Base-by-base conservation (phyloP, 2,888 invertebrate species). In the Biston betularia region DNA sequence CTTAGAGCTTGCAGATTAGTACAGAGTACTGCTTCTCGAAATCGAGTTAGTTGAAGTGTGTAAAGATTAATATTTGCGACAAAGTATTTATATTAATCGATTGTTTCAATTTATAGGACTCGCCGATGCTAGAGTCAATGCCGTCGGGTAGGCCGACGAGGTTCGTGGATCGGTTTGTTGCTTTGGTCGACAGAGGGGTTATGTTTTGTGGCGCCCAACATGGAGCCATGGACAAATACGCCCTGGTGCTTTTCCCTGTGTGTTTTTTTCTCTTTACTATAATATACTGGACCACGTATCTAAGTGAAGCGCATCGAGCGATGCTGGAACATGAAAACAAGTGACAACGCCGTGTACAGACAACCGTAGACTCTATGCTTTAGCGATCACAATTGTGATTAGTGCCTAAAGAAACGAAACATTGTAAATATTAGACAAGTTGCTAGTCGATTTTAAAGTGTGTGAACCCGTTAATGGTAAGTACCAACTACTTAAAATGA, bases 121-220 rank as follows among this genome's bases (percentile, higher is more conserved):
- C 93, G 15, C 93, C 93, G 61, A 93, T 93, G 73, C 72, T 93
- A 76, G 92, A 93, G 59, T 82, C 89, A 58, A 87, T 88, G 86
- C 86, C 88, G 53, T 72, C 88, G 0, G 84, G 80, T 10, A 86
- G 83, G 10, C 82, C 84, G n/a, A 82, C 87, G 8, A 79, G 79
- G 61, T 77, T 87, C 46, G 54, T 85, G 75, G 78, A 81, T 68
- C 84, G 91, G 14, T 83, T 95, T 75, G 88, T 87, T 0, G 84
- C 92, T 34, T 83, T 88, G 62, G 86, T 94, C 11, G 94, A 95
- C 77, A 90, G 92, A 58, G 94, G 94, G 8, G 91, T 95, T 44
- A 92, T 95, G 85, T 95, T 95, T 78, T 95, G 95, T 78, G 95
- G 95, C 77, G 95, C 95, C 69, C 95, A 95, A 80, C 92, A 95